phyloP scores from a whole-genome alignment of 2,113 vertebrate species.

The Guaruba guarouba region DNA sequence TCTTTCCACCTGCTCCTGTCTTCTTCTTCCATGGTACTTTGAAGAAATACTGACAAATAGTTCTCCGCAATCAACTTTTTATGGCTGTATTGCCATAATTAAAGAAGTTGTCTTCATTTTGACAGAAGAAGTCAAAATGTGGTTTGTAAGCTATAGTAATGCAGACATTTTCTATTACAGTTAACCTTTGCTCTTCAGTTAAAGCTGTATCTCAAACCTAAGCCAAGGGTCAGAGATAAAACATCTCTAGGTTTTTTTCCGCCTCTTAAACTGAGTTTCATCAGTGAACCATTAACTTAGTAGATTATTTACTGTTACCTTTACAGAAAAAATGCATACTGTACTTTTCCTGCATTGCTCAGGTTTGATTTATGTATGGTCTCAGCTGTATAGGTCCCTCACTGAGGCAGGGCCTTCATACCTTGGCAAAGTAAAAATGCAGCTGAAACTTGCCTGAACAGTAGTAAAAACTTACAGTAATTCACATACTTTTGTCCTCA shows the following conservation, averaged over 20 bases:
- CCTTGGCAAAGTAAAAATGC: background rate
- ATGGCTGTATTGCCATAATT: background rate
- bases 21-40: background rate
- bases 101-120: background rate
- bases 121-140: background rate
- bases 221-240: constrained; percentile 67
- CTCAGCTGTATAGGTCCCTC: background rate
- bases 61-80: background rate
- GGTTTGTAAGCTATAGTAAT: background rate
- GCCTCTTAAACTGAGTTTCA: constrained; percentile 24
- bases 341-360: constrained; percentile 12
- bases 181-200: constrained; percentile 68
- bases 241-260: constrained; percentile 6
- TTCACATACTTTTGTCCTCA: background rate
- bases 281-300: constrained; percentile 63
- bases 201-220: constrained; percentile 47
- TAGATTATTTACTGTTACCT: constrained; percentile 55
- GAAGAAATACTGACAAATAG: background rate
- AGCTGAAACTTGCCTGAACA: background rate
- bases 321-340: constrained; percentile 39
- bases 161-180: constrained; percentile 32
- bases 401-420: background rate
- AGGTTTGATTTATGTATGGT: background rate
- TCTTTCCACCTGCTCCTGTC: background rate
- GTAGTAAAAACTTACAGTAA: background rate